Percentiles rank a stretch among this genome's conserved stretches.
These are phyloP conservation scores for Pimpla rufipes DNA, from an alignment of 2,888 invertebrate genomes.

Conservation along the genomic window DNA sequence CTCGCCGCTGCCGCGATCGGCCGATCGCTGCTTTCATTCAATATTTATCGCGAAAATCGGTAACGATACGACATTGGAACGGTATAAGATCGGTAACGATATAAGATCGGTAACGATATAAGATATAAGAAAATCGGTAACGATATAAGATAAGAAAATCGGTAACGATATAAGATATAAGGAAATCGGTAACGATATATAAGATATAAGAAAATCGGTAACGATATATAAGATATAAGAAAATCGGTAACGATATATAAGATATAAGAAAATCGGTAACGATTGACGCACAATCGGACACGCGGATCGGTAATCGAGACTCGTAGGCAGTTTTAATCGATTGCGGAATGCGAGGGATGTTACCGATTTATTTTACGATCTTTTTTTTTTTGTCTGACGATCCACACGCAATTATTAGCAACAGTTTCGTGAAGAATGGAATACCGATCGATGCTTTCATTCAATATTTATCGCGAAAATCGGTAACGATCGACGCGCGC, in stretches of 20 bases:
- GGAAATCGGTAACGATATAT: too few species aligned
- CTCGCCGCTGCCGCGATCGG: constrained; percentile 9
- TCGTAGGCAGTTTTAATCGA: background rate
- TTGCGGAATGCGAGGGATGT: background rate
- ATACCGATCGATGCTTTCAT: constrained; percentile 10
- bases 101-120: background rate
- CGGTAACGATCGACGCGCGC: too few species aligned
- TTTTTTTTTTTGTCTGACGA: too few species aligned
- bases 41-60: background rate
- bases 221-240: background rate
- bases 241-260: background rate
- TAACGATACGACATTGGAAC: too few species aligned
- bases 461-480: background rate
- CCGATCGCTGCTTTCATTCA: constrained; percentile 1
- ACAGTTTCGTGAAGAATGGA: too few species aligned
- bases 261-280: background rate
- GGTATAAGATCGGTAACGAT: too few species aligned
- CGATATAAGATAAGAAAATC: too few species aligned
- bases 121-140: background rate
- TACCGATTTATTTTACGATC: background rate
- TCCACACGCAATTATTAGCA: too few species aligned
- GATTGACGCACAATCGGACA: background rate
- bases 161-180: too few species aligned
- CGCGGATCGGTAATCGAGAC: background rate
- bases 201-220: too few species aligned